phyloP scores from a whole-genome alignment of 2,113 vertebrate species.

The Thalassarche chlororhynchos region DNA sequence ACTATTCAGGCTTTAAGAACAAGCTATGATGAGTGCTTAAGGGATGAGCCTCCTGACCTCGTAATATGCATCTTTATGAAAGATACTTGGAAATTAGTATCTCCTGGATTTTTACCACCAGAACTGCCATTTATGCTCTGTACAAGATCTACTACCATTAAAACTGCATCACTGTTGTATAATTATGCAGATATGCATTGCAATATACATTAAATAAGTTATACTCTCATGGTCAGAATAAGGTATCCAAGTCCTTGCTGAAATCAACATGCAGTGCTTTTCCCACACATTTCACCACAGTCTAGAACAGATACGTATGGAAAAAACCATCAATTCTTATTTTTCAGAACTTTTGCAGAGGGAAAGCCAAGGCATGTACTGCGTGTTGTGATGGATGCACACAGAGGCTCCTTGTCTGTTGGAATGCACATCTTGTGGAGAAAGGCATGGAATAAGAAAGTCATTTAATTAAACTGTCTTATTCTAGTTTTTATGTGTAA shows the following conservation, averaged over 20 bases:
- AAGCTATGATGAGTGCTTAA: neutral
- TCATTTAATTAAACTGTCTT: neutral
- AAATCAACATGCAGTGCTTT: neutral
- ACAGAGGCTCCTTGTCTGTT: neutral
- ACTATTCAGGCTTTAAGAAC: neutral
- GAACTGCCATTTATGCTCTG: neutral
- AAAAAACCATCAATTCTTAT: neutral
- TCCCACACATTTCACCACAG: neutral
- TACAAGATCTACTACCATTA: neutral
- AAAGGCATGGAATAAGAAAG: neutral
- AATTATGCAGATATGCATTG: neutral
- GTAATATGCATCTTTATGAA: neutral
- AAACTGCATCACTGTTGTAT: rapidly evolving
- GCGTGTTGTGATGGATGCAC: neutral
- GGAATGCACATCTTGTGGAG: neutral
- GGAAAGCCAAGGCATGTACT: neutral
- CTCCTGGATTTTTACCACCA: neutral
- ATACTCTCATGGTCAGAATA: neutral
- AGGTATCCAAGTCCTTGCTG: neutral
- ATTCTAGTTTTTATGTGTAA: neutral
- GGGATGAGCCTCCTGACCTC: neutral
- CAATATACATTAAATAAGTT: neutral
- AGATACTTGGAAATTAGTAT: neutral
- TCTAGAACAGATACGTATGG: rapidly evolving
- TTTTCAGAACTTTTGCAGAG: neutral